Evolutionary conservation across 1,140 invertebrate genomes (phyloP).

Genomic region (Drosophila takahashii): DNA sequence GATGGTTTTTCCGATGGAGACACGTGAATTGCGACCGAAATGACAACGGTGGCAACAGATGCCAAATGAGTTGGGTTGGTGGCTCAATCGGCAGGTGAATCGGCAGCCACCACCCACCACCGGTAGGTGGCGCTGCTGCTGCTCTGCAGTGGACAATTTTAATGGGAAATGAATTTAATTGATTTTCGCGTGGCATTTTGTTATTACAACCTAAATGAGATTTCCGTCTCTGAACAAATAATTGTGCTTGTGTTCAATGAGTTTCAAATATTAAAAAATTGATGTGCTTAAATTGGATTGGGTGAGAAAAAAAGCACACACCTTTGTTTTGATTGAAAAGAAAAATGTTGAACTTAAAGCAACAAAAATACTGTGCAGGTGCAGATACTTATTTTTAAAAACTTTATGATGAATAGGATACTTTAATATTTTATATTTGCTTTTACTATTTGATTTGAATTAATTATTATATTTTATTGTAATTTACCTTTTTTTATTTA

Average conservation of each 20-base stretch:
- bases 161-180: slow-evolving; percentile 75
- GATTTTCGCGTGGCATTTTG: slow-evolving; percentile 67
- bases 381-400: not conserved
- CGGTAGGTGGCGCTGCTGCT: slow-evolving; percentile 26
- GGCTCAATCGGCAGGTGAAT: not conserved
- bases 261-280: slow-evolving; percentile 17
- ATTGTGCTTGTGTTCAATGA: slow-evolving; percentile 8
- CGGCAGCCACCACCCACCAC: not conserved
- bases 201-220: slow-evolving; percentile 74
- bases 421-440: too few relatives aligned
- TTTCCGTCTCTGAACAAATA: slow-evolving; percentile 31
- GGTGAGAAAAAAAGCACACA: not conserved
- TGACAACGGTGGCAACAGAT: slow-evolving; percentile 71
- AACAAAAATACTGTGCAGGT: not conserved
- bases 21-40: slow-evolving; percentile 53
- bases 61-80: slow-evolving; percentile 48
- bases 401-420: not conserved
- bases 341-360: not conserved
- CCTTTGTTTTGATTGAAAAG: not conserved
- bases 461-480: not conserved
- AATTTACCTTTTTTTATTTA: not conserved
- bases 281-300: slow-evolving; percentile 9
- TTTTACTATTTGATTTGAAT: not conserved
- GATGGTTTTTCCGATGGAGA: not conserved
- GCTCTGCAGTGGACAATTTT: slow-evolving; percentile 55